Base-by-base conservation (phyloP, 1,140 invertebrate species). In the Pachypeltis micranthus region DNA sequence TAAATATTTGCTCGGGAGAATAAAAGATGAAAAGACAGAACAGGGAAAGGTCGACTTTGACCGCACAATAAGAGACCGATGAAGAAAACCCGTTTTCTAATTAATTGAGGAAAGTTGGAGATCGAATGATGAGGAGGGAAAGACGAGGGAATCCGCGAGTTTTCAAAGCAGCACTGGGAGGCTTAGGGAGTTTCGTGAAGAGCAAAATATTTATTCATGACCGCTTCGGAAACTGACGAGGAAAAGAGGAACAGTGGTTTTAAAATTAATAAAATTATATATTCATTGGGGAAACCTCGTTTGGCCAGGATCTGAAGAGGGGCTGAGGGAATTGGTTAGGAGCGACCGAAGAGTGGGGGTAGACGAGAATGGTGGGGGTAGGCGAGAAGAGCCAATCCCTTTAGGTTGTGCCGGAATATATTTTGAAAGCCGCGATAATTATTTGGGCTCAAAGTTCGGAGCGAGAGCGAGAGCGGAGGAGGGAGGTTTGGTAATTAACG, bases 211-310 rank as follows among this genome's bases (percentile, higher is more conserved):
- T 39, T 39, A 39, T 39, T 39, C 31, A 39, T 39, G 31, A 16
- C 7, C 7, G 31, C 7, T 7, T 39, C 31, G 55, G 25, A 3
- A 28, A 19, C 26, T 19, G 57, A 31, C 28, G 54, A 34, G 29
- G 57, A 28, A 28, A 28, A 28, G 26, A 59, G 26, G 57, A 59
- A 59, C 28, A 28, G 25, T 19, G 26, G 25, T 59, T 59, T 39
- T 59, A 59, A 59, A 59, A 59, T 59, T 59, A 59, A 59, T 59
- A 59, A 59, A 28, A 59, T 59, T 59, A 59, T 59, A 59, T 28
- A 59, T 59, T 59, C 57, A 59, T 59, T 25, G 57, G 26, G 57
- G 25, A 7, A 39, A 10, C 31, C 31, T 39, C 31, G 7, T 39
- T 16, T 16, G 16, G 16, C 7, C 31, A 39, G 16, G 31, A 16